Evolutionary conservation across 2,113 vertebrate species (phyloP).

Genomic region (Siniperca chuatsi): DNA sequence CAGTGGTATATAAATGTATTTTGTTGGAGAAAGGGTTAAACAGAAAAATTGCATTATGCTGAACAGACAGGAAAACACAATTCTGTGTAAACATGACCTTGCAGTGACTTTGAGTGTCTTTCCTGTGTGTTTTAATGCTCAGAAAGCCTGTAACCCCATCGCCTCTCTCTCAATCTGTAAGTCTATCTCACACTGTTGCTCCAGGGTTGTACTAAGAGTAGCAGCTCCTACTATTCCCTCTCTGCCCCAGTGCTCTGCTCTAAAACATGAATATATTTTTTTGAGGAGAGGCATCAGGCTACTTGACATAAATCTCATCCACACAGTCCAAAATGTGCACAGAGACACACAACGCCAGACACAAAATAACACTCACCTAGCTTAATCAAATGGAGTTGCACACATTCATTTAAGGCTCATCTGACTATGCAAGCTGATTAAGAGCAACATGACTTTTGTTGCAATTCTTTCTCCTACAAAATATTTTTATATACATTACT

Average conservation of each 20-base stretch:
- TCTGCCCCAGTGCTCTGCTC: slow-evolving; percentile 42
- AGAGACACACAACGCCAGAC: slow-evolving; percentile 22
- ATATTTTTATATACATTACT: neutral
- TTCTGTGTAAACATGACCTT: slow-evolving; percentile 26
- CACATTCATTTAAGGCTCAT: slow-evolving; percentile 1
- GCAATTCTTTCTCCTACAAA: neutral
- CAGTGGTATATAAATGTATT: neutral
- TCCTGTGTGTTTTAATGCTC: slow-evolving; percentile 6
- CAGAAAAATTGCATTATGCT: neutral
- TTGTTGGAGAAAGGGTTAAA: neutral
- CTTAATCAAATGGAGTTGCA: slow-evolving; percentile 3
- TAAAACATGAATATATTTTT: slow-evolving; percentile 66
- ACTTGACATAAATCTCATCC: slow-evolving; percentile 46
- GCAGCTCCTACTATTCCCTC: slow-evolving; percentile 12
- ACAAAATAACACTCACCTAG: slow-evolving; percentile 24
- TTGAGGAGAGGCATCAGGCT: slow-evolving; percentile 26
- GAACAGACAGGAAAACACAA: neutral
- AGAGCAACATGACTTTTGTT: neutral
- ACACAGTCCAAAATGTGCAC: slow-evolving; percentile 31
- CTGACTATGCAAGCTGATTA: neutral
- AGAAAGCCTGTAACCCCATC: neutral
- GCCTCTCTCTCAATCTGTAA: slow-evolving; percentile 10
- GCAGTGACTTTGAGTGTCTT: slow-evolving; percentile 18
- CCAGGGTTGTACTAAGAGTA: slow-evolving; percentile 45
- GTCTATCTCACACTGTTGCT: slow-evolving; percentile 35